A percentile compares a stretch with the other conserved stretches of the same genome.
Evolutionary conservation across 2,797 vertebrate species (phyloP).

Genomic region (Ambastaia sidthimunki): DNA sequence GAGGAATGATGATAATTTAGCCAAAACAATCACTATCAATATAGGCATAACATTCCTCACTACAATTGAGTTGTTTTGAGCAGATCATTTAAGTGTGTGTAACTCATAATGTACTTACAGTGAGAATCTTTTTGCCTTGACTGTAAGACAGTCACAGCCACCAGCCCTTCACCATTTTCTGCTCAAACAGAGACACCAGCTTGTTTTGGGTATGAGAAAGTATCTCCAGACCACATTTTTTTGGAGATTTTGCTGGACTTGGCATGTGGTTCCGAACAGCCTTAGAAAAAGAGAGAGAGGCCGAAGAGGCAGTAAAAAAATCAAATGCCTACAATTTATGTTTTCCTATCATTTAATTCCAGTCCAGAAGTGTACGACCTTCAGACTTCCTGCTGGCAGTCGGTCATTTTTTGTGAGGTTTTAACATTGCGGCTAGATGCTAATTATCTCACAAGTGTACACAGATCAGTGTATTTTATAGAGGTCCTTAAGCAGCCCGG

Average conservation of each 20-base stretch:
- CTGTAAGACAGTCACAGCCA: conserved; percentile 88
- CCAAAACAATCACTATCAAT: neutral
- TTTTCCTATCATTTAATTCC: conserved; percentile 19
- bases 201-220: conserved; percentile 71
- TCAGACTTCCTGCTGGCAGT: conserved; percentile 29
- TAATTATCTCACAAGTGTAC: conserved; percentile 52
- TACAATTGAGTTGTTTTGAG: neutral
- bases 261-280: conserved; percentile 91
- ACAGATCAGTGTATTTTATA: conserved; percentile 47
- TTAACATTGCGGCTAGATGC: conserved; percentile 48
- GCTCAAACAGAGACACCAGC: conserved; percentile 91
- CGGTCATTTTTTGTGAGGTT: conserved; percentile 33
- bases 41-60: neutral
- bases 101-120: conserved; percentile 74
- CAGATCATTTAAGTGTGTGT: neutral
- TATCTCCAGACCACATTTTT: conserved; percentile 85
- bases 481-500: conserved; percentile 69
- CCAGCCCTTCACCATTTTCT: conserved; percentile 94
- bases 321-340: neutral
- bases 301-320: conserved; percentile 13
- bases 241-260: conserved; percentile 86
- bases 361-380: conserved; percentile 7
- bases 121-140: conserved; percentile 77
- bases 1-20: neutral
- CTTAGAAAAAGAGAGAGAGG: conserved; percentile 65